Percentiles rank a stretch among this genome's conserved stretches.
Evolutionary conservation across 2,888 invertebrate genomes (phyloP).

Genomic region (Amphimallon solstitiale): DNA sequence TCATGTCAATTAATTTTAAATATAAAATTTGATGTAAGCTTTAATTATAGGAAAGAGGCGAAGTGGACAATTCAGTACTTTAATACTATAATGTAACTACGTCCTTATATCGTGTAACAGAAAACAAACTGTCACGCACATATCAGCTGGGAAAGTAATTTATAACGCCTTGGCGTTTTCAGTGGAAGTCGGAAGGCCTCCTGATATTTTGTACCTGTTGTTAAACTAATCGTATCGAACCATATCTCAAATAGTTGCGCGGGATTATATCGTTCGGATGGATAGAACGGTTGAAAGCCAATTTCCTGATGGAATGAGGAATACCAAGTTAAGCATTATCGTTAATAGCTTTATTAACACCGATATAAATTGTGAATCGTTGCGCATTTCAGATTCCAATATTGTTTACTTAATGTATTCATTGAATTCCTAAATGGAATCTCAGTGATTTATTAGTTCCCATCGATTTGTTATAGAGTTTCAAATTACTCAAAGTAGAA

Average conservation of each 20-base stretch:
- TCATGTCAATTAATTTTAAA: too few species aligned
- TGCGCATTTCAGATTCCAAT: not conserved
- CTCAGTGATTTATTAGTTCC: too few species aligned
- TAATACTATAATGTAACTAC: too few species aligned
- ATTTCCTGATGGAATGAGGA: not conserved
- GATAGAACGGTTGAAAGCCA: slow-evolving; percentile 13
- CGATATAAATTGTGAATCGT: not conserved
- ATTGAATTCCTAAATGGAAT: too few species aligned
- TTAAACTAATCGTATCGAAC: slow-evolving; percentile 1
- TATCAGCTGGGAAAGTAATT: too few species aligned
- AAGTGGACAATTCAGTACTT: too few species aligned
- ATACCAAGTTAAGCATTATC: not conserved
- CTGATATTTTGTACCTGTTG: not conserved
- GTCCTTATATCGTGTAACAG: too few species aligned
- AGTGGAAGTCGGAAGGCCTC: not conserved
- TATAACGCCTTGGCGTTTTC: not conserved
- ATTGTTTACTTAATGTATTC: not conserved
- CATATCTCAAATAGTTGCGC: slow-evolving; percentile 2
- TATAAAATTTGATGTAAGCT: too few species aligned
- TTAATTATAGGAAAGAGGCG: too few species aligned
- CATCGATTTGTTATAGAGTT: too few species aligned
- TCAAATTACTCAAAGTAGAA: too few species aligned
- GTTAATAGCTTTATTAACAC: slow-evolving; percentile 5
- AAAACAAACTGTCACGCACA: too few species aligned
- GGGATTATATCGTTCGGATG: slow-evolving; percentile 5